Evolutionary conservation across 2,113 vertebrate species (phyloP), one percentile per base, ranked within the genome.

Genomic region (Syngnathus typhle): DNA sequence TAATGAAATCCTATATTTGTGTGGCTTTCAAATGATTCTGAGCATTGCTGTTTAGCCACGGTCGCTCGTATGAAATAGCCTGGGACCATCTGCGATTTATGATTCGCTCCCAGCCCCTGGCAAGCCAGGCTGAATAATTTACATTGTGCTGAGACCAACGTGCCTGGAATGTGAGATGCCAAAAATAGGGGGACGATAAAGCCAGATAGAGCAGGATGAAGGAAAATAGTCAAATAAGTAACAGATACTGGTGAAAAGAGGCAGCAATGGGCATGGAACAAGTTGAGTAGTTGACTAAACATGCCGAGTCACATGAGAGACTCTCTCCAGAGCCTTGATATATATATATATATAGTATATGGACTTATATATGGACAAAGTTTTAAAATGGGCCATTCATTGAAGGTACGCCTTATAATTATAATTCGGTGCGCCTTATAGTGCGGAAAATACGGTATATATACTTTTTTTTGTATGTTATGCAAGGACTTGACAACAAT

Each of bases 71-170:
- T 79, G 84, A 90, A 92, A 90, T 87, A 87, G 88, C 87, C 86
- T 67, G 83, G 86, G 88, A 89, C 84, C 84, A 79, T 83, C 85
- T 88, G 83, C 87, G 81, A 90, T 91, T 90, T 91, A 91, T 89
- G 89, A 91, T 90, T 87, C 74, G 81, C 85, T 88, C 84, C 77
- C 85, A 88, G 88, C 88, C 89, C 83, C 85, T 82, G 88, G 89
- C 87, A 88, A 89, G 83, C 87, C 76, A 70, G 78, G 89, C 87
- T 92, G 89, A 92, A 92, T 92, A 91, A 92, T 92, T 92, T 90
- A 92, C 89, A 91, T 91, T 90, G 88, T 90, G 87, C 89, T 89
- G 84, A 88, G 80, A 79, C 79, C 80, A 76, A 85, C 90, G 90
- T 92, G 90, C 83, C 83, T 84, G 76, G 90, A 90, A 91, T 91